Conservation (phyloP, 2,888 invertebrate genomes). For the Alsophila aescularia region DNA sequence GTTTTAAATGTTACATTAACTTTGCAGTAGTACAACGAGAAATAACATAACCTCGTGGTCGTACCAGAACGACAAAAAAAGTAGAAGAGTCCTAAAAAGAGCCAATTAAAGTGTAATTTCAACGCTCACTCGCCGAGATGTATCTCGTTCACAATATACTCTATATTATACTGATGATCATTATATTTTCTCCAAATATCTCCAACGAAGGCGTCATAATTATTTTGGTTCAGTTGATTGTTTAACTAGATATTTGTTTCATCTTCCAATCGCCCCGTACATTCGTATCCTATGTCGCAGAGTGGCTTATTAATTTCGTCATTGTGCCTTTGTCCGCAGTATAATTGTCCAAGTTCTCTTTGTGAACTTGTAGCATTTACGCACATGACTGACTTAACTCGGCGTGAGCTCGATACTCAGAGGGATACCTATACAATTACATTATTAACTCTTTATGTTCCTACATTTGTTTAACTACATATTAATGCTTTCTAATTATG, state of each 20-base stretch:
- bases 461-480: slow-evolving; percentile 36
- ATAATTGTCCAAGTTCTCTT: slow-evolving; percentile 19
- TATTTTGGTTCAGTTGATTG: background rate
- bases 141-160: no score
- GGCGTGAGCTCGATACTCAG: slow-evolving; percentile 11
- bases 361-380: slow-evolving; percentile 26
- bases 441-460: slow-evolving; percentile 35
- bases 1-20: no score
- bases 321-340: slow-evolving; percentile 16
- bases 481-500: slow-evolving; percentile 42
- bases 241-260: slow-evolving; percentile 4
- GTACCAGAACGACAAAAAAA: no score
- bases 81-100: no score
- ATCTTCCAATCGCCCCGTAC: slow-evolving; percentile 3
- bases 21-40: no score
- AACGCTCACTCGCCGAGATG: no score
- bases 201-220: no score
- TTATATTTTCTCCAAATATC: no score
- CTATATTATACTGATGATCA: no score
- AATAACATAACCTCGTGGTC: no score
- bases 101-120: no score
- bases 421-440: slow-evolving; percentile 35
- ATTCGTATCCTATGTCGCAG: slow-evolving; percentile 20
- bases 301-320: slow-evolving; percentile 12
- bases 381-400: slow-evolving; percentile 23